A percentile compares a stretch with the other conserved stretches of the same genome.
These are phyloP conservation scores for Rhabdomys pumilio DNA, from an alignment of 2,797 vertebrate genomes.

Conservation along the genomic window DNA sequence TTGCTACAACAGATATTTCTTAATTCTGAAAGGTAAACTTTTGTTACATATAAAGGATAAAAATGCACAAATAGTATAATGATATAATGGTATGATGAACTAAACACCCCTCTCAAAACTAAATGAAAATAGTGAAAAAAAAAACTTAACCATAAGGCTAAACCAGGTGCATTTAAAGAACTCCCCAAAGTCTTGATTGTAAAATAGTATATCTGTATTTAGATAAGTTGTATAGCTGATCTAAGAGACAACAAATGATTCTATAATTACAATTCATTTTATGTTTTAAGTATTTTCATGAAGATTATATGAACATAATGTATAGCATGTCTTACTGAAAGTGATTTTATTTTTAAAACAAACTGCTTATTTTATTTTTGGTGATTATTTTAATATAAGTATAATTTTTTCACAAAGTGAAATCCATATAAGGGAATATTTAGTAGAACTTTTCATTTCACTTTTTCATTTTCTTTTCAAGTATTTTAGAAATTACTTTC, in stretches of 20 bases:
- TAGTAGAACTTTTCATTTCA: conserved; percentile 19
- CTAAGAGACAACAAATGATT: conserved; percentile 32
- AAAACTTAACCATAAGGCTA: conserved; percentile 66
- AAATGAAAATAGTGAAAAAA: conserved; percentile 82
- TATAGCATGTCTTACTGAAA: conserved; percentile 51
- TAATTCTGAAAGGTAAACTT: conserved; percentile 29
- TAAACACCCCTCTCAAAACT: conserved; percentile 70
- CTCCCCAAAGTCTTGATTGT: conserved; percentile 59
- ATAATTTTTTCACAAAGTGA: not conserved
- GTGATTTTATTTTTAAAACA: conserved; percentile 55
- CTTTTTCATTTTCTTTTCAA: not conserved
- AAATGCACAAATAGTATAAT: conserved; percentile 49
- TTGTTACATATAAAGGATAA: conserved; percentile 18
- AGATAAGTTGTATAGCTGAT: conserved; percentile 54
- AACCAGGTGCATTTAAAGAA: conserved; percentile 81
- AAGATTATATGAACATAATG: not conserved
- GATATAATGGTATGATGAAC: conserved; percentile 54
- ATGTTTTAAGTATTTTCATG: conserved; percentile 17
- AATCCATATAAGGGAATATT: conserved; percentile 37
- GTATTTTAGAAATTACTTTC: conserved; percentile 70
- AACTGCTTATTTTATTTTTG: not conserved
- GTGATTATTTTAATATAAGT: not conserved
- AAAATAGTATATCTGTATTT: conserved; percentile 70
- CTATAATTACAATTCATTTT: conserved; percentile 38
- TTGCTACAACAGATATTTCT: conserved; percentile 14